Evolutionary conservation across 2,888 invertebrate genomes (phyloP).

Genomic region (Cryptops parisi): DNA sequence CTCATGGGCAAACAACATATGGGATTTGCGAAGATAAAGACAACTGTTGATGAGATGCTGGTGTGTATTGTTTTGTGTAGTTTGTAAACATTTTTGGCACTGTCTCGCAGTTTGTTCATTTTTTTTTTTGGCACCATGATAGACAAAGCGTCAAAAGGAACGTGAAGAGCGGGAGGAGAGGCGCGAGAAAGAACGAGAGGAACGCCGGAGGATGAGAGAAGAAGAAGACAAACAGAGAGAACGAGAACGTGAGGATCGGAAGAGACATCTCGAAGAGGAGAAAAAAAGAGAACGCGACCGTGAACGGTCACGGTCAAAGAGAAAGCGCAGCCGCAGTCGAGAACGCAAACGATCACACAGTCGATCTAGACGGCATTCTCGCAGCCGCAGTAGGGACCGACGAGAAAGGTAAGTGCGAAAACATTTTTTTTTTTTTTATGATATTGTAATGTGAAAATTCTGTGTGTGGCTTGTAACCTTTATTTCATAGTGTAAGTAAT

Average conservation of each 20-base stretch:
- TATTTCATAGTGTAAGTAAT: no score
- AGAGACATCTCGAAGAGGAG: conserved; percentile 34
- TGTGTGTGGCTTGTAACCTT: no score
- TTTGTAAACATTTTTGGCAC: not conserved
- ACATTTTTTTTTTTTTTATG: not conserved
- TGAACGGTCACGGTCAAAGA: conserved; percentile 28
- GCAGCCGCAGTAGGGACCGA: conserved; percentile 9
- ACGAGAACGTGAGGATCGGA: conserved; percentile 21
- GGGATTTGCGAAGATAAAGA: conserved; percentile 55
- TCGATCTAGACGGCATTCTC: conserved; percentile 6
- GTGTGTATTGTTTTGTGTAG: conserved; percentile 24
- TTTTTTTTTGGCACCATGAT: no score
- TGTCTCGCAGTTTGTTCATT: not conserved
- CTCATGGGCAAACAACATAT: conserved; percentile 97
- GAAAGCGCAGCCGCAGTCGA: conserved; percentile 11
- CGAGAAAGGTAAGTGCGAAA: not conserved
- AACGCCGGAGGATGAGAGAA: conserved; percentile 25
- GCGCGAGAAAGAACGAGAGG: conserved; percentile 38
- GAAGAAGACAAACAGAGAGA: conserved; percentile 21
- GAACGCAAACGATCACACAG: conserved; percentile 11
- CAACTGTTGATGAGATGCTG: conserved; percentile 42
- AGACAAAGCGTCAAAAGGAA: conserved; percentile 37
- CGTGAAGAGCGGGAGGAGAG: conserved; percentile 40
- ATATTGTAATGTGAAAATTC: not conserved
- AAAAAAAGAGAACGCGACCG: conserved; percentile 22